Evolutionary conservation across 1,140 invertebrate genomes (phyloP).

Genomic region (Zaprionus camerounensis): DNA sequence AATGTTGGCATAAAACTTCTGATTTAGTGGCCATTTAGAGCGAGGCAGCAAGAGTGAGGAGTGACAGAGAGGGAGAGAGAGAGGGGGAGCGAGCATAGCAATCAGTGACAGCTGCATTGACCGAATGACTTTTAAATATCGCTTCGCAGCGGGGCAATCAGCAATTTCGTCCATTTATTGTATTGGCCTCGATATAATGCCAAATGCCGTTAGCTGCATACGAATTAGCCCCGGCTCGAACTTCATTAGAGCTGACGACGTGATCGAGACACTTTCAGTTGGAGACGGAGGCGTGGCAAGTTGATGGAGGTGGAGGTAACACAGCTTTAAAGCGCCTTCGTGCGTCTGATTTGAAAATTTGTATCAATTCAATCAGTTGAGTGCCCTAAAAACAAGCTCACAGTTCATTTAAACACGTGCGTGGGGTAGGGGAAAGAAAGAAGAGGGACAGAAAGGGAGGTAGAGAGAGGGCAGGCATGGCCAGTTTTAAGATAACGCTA

Average conservation of each 20-base stretch:
- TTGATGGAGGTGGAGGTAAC: background rate
- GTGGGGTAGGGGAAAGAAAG: background rate
- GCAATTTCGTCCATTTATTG: conserved; percentile 15
- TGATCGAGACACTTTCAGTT: conserved; percentile 40
- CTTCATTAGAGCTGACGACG: conserved; percentile 28
- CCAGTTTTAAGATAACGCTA: conserved; percentile 65
- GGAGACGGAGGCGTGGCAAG: background rate
- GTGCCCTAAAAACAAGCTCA: conserved; percentile 65
- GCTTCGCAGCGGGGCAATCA: conserved; percentile 34
- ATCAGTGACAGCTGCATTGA: conserved; percentile 75
- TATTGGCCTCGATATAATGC: conserved; percentile 27
- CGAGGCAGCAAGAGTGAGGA: background rate
- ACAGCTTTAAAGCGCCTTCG: conserved; percentile 48
- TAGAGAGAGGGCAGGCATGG: conserved; percentile 11
- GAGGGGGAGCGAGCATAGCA: conserved; percentile 19
- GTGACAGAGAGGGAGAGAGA: too few relatives aligned
- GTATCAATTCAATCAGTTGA: conserved; percentile 65
- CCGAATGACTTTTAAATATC: conserved; percentile 55
- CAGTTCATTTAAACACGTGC: conserved; percentile 65
- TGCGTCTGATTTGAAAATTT: conserved; percentile 34
- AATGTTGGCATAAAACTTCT: conserved; percentile 60
- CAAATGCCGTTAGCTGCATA: conserved; percentile 32
- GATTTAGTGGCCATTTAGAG: conserved; percentile 61
- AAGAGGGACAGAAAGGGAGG: background rate
- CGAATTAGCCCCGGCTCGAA: conserved; percentile 40